These are phyloP conservation scores for Rhinogobius similis DNA, from an alignment of 2,113 vertebrate genomes.

Conservation along the genomic window DNA sequence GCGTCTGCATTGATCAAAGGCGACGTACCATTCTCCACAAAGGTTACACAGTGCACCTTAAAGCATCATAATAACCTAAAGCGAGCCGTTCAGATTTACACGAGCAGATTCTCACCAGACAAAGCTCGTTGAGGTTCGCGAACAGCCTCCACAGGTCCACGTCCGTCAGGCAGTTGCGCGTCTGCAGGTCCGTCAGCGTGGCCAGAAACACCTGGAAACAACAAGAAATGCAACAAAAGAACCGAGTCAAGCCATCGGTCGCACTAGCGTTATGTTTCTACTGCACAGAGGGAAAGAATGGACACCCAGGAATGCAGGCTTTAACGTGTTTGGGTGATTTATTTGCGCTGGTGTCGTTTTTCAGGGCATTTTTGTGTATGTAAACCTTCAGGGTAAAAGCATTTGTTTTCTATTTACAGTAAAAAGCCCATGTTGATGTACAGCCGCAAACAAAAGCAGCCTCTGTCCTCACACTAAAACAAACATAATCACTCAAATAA, in stretches of 20 bases:
- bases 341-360: constrained; percentile 23
- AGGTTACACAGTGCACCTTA: neutral
- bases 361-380: neutral
- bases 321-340: constrained; percentile 43
- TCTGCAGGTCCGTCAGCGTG: constrained; percentile 82
- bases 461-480: too few species aligned
- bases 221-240: constrained; percentile 34
- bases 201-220: constrained; percentile 84
- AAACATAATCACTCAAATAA: too few species aligned
- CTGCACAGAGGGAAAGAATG: constrained; percentile 2
- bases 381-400: neutral
- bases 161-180: constrained; percentile 81
- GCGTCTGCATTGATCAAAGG: too few species aligned
- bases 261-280: constrained; percentile 37
- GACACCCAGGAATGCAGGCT: constrained; percentile 38
- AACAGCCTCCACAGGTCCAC: constrained; percentile 86
- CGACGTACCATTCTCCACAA: too few species aligned
- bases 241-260: constrained; percentile 13
- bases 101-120: constrained; percentile 80
- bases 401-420: neutral
- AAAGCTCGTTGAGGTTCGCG: constrained; percentile 88
- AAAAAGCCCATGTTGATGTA: neutral
- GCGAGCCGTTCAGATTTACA: too few species aligned
- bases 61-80: too few species aligned
- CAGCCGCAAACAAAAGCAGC: too few species aligned